Conservation (phyloP, 2,797 vertebrate genomes). For the Microcaecilia unicolor region DNA sequence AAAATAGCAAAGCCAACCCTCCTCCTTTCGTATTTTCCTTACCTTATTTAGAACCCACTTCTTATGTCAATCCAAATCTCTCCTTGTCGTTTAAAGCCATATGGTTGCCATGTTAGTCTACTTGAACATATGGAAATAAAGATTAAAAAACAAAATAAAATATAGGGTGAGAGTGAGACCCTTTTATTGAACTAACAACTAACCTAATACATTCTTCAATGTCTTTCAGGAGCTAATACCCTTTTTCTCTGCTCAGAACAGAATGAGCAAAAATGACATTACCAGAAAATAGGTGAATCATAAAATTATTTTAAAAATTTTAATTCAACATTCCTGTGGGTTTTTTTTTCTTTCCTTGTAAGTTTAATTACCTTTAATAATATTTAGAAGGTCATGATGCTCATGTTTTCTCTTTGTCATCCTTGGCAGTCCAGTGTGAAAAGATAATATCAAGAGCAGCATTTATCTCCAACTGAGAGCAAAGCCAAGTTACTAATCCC, state of each 20-base stretch:
- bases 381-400: slow-evolving; percentile 48
- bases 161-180: too few species aligned
- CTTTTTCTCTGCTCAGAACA: too few species aligned
- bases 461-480: slow-evolving; percentile 54
- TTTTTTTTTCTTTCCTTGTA: slow-evolving; percentile 17
- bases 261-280: too few species aligned
- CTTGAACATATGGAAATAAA: too few species aligned
- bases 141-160: slow-evolving; percentile 5
- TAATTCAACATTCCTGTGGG: too few species aligned
- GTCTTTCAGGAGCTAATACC: too few species aligned
- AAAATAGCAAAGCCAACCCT: too few species aligned
- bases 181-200: too few species aligned
- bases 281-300: too few species aligned
- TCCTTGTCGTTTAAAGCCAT: slow-evolving; percentile 38
- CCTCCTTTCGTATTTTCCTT: too few species aligned
- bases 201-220: too few species aligned
- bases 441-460: slow-evolving; percentile 46
- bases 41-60: slow-evolving; percentile 22
- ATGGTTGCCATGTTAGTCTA: slow-evolving; percentile 20
- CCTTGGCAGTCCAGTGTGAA: slow-evolving; percentile 33
- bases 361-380: slow-evolving; percentile 53
- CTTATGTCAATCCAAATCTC: slow-evolving; percentile 32
- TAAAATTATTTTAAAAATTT: too few species aligned
- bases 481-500: slow-evolving; percentile 51
- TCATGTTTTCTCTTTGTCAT: slow-evolving; percentile 49